These are phyloP conservation scores for Drosophila varians DNA, from an alignment of 1,140 invertebrate genomes.

Conservation along the genomic window DNA sequence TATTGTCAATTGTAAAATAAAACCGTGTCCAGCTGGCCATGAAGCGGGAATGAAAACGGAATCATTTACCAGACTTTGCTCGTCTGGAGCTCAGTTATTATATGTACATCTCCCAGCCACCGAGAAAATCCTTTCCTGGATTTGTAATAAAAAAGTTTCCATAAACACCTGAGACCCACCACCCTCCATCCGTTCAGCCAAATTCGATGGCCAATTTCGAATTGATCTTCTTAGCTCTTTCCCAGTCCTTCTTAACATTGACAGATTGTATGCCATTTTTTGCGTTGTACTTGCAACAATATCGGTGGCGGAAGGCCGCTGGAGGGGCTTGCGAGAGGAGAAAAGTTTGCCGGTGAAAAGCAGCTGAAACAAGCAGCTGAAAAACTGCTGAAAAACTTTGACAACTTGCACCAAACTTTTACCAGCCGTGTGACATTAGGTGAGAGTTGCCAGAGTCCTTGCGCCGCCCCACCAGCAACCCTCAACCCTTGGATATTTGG, in stretches of 20 bases:
- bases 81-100: neutral
- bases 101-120: neutral
- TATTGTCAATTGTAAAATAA: slow-evolving; percentile 69
- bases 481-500: slow-evolving; percentile 38
- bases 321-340: neutral
- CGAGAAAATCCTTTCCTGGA: slow-evolving; percentile 32
- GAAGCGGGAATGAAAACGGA: neutral
- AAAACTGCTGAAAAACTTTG: slow-evolving; percentile 68
- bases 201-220: slow-evolving; percentile 61
- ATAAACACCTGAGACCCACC: slow-evolving; percentile 72
- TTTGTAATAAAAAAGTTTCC: slow-evolving; percentile 73
- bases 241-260: slow-evolving; percentile 54
- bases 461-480: neutral
- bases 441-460: slow-evolving; percentile 44
- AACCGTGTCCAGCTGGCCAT: slow-evolving; percentile 18
- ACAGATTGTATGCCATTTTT: slow-evolving; percentile 82
- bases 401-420: slow-evolving; percentile 66
- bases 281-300: slow-evolving; percentile 74
- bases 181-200: neutral
- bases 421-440: slow-evolving; percentile 70
- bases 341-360: slow-evolving; percentile 65
- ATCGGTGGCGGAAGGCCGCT: slow-evolving; percentile 23
- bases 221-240: slow-evolving; percentile 67
- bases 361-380: slow-evolving; percentile 76
- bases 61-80: too few species aligned